A percentile compares a stretch with the other conserved stretches of the same genome.
These are phyloP conservation scores for Charanyca ferruginea DNA, from an alignment of 2,888 invertebrate species.

Conservation along the genomic window DNA sequence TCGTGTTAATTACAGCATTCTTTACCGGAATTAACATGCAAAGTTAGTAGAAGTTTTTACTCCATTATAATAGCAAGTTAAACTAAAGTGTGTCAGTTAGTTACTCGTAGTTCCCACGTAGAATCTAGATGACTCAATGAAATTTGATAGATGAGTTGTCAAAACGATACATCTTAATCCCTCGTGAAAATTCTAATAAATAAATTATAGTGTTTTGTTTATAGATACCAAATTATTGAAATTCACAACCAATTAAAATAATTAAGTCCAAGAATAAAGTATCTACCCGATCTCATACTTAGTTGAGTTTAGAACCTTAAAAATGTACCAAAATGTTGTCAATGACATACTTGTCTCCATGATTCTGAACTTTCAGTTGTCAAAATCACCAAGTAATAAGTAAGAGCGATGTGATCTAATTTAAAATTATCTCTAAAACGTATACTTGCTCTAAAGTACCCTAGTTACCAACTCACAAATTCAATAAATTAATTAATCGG, in stretches of 20 bases:
- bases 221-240: not conserved
- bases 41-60: slow-evolving; percentile 29
- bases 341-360: not conserved
- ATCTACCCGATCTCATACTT: too few species aligned
- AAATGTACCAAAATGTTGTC: not conserved
- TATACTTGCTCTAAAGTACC: not conserved
- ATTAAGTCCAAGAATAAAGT: too few species aligned
- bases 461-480: too few species aligned
- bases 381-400: not conserved
- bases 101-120: slow-evolving; percentile 57
- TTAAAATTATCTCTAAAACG: not conserved
- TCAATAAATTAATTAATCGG: too few species aligned
- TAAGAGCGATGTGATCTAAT: not conserved
- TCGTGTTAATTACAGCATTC: not conserved
- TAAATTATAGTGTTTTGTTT: slow-evolving; percentile 24
- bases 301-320: too few species aligned
- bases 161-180: slow-evolving; percentile 47
- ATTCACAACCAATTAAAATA: not conserved
- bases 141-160: slow-evolving; percentile 51
- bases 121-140: slow-evolving; percentile 52
- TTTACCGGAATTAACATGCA: slow-evolving; percentile 12
- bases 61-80: slow-evolving; percentile 23
- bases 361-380: not conserved
- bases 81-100: slow-evolving; percentile 45
- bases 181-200: slow-evolving; percentile 52